Conservation (phyloP, 2,113 vertebrate genomes). For the Indri indri region DNA sequence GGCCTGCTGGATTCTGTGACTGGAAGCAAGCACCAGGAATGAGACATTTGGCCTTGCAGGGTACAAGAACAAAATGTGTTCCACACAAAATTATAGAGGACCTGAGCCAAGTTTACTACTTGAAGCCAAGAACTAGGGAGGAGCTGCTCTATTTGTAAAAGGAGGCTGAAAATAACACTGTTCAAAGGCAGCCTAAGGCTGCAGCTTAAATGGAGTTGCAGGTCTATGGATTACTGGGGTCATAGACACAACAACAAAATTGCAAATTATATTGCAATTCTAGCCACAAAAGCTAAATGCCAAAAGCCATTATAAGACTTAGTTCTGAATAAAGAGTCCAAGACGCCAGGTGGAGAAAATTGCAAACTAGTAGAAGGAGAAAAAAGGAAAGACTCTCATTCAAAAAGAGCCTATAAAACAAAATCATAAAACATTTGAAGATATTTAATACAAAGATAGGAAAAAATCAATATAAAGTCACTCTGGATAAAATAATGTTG, state of each 20-base stretch:
- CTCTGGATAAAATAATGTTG: background rate
- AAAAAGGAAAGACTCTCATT: background rate
- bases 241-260: constrained; percentile 45
- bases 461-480: constrained; percentile 10
- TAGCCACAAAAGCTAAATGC: constrained; percentile 24
- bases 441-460: background rate
- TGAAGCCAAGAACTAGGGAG: constrained; percentile 50
- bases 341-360: constrained; percentile 26
- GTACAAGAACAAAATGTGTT: constrained; percentile 64
- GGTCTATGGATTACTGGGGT: background rate
- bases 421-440: constrained; percentile 9
- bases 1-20: background rate
- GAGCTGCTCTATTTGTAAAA: constrained; percentile 48
- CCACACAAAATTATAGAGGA: constrained; percentile 56
- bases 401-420: background rate
- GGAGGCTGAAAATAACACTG: constrained; percentile 48
- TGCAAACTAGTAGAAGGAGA: background rate
- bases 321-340: background rate
- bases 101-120: constrained; percentile 59
- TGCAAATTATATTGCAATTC: constrained; percentile 31
- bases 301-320: constrained; percentile 35
- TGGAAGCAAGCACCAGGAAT: constrained; percentile 25
- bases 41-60: constrained; percentile 41
- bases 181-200: constrained; percentile 31
- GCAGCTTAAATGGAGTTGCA: constrained; percentile 36